Conservation (phyloP, 2,797 vertebrate species). For the Kryptolebias ocellatus region DNA sequence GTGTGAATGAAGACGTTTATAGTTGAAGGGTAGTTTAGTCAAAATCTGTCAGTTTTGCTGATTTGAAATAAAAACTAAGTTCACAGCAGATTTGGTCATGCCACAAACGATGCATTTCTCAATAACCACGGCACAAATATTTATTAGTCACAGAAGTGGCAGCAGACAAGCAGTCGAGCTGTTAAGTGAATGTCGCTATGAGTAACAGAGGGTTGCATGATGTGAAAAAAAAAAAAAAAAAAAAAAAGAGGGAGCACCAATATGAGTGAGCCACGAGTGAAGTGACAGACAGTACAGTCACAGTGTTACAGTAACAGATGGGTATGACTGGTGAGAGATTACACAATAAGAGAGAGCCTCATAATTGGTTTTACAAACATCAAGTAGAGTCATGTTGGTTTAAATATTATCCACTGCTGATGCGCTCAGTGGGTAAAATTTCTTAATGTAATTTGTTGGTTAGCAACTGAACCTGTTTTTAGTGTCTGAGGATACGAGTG, state of each 20-base stretch:
- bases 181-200: constrained; percentile 13
- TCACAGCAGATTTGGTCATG: neutral
- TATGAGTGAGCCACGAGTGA: neutral
- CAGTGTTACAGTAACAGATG: constrained; percentile 1
- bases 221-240: neutral
- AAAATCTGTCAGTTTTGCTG: neutral
- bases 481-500: neutral
- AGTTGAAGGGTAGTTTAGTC: neutral
- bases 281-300: constrained; percentile 2
- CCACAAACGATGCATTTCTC: neutral
- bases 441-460: neutral
- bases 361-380: neutral
- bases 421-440: constrained; percentile 1
- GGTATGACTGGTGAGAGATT: neutral
- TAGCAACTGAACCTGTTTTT: neutral
- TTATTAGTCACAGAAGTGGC: constrained; percentile 38
- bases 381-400: neutral
- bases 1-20: constrained; percentile 9
- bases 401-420: neutral
- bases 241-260: no score
- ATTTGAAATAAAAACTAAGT: no score
- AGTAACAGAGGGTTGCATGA: constrained; percentile 29
- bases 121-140: constrained; percentile 10
- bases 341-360: constrained; percentile 1
- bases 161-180: constrained; percentile 14